Base-by-base conservation (phyloP, 2,113 vertebrate genomes). In the Rhizomys pruinosus region DNA sequence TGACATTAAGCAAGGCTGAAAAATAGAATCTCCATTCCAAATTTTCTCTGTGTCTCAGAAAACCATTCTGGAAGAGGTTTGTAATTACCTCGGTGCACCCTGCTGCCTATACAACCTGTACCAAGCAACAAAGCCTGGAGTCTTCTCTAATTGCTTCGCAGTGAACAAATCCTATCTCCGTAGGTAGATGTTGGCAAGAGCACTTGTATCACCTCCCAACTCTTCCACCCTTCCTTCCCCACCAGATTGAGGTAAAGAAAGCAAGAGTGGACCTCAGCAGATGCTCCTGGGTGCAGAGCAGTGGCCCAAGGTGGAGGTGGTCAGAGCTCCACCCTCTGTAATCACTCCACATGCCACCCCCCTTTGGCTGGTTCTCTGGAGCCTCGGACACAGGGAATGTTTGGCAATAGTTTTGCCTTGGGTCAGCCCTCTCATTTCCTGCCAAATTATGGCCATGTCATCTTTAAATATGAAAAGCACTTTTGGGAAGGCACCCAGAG, bases 291-390 rank as follows among this genome's bases (percentile, higher is more conserved):
- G 16, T 15, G 55, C 34, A 44, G 20, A 4, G 32, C 3, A 7
- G 29, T 29, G 63, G 25, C 55, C 2, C 2, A 3, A 44, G 25
- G 2, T 10, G 23, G 47, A 17, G 0, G 39, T 0, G 0, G 47
- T 29, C 37, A 44, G 19, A 34, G 17, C 32, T 3, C 39, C 0
- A 2, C 1, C 13, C 12, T 55, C 27, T 66, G 11, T 29, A 1
- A 11, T 39, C 25, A 5, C 5, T 47, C 3, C 0, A 9, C 23
- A 20, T 5, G 0, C n/a, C n/a, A 13, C 29, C 27, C n/a, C 5
- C 5, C 3, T 0, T 34, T 17, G 15, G 52, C 68, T 71, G n/a
- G 72, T 9, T 39, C 27, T 44, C 1, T 5, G 42, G 47, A 27
- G 5, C 7, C 73, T 37, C 32, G 12, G 19, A 47, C 34, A 6